These are phyloP conservation scores for Phthorimaea operculella DNA, from an alignment of 1,140 invertebrate genomes.

Conservation along the genomic window DNA sequence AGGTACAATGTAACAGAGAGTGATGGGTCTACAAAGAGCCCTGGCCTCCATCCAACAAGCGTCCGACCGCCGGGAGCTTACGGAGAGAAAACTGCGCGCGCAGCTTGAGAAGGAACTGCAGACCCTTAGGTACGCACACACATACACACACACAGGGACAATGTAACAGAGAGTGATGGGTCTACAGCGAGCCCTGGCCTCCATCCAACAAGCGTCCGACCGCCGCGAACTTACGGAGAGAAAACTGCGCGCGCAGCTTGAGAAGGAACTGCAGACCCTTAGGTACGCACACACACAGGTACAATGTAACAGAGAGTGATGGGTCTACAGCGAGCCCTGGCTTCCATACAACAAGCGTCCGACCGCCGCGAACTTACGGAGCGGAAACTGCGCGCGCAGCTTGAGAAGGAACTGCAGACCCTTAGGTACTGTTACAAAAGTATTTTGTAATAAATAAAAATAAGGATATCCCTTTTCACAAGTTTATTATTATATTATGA, in stretches of 20 bases:
- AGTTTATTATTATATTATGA: too few relatives aligned
- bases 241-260: constrained; percentile 81
- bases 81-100: constrained; percentile 81
- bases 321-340: constrained; percentile 84
- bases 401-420: constrained; percentile 82
- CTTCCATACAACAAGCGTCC: constrained; percentile 82
- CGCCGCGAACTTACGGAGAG: constrained; percentile 86
- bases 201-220: constrained; percentile 84
- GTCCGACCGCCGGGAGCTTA: constrained; percentile 85
- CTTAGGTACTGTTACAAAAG: too few relatives aligned
- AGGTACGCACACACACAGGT: too few relatives aligned
- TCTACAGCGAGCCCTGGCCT: constrained; percentile 83
- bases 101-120: constrained; percentile 85
- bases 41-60: constrained; percentile 84
- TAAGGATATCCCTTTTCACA: too few relatives aligned
- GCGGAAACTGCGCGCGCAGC: constrained; percentile 79
- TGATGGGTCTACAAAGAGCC: constrained; percentile 84
- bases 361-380: constrained; percentile 88
- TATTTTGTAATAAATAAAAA: too few relatives aligned
- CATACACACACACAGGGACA: too few relatives aligned
- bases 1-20: too few relatives aligned
- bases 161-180: too few relatives aligned
- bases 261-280: constrained; percentile 80
- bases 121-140: constrained; percentile 71
- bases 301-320: too few relatives aligned